phyloP scores from a whole-genome alignment of 1,140 invertebrate genomes.

The Paraescarpia echinospica region DNA sequence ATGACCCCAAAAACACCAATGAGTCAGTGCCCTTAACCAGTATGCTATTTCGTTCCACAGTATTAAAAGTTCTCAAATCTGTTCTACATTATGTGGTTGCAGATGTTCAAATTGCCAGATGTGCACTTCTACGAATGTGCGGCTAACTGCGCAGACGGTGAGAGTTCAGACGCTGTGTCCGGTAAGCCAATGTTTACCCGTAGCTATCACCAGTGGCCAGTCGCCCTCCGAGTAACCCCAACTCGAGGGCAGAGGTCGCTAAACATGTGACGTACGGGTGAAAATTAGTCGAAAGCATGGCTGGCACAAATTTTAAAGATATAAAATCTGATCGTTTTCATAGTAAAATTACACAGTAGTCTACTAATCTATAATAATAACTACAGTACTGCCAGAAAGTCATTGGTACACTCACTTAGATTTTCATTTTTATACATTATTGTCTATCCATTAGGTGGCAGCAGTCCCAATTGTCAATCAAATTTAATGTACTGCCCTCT shows the following conservation, averaged over 20 bases:
- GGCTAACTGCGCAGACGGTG: conserved; percentile 4
- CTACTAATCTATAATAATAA: no score
- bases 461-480: no score
- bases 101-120: not conserved
- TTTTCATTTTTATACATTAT: no score
- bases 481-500: no score
- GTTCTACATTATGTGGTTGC: not conserved
- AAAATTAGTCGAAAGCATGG: no score
- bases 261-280: not conserved
- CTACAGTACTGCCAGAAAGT: no score
- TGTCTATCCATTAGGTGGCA: no score
- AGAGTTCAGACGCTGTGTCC: not conserved
- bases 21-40: not conserved
- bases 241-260: not conserved
- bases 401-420: no score
- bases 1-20: no score
- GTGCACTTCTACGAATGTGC: conserved; percentile 18
- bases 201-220: not conserved
- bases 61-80: not conserved
- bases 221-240: not conserved
- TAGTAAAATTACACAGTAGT: no score
- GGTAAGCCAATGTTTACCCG: not conserved
- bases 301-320: no score
- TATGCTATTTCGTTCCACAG: not conserved
- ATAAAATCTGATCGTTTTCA: no score